Conservation (phyloP, 2,797 vertebrate species). For the Typhlichthys subterraneus region DNA sequence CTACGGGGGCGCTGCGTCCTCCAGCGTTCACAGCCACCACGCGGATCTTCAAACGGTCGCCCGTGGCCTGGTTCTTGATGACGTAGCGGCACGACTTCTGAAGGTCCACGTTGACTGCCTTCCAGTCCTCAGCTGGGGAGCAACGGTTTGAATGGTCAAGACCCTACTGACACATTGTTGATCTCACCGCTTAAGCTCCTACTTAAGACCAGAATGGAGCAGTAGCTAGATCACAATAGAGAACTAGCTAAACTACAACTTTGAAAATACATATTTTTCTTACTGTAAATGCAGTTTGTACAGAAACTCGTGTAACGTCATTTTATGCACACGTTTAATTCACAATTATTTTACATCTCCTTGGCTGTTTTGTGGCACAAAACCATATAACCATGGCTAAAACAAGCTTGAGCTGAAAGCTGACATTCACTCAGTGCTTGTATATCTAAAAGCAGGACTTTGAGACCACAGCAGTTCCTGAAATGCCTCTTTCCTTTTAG, state of each 20-base stretch:
- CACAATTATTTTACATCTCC: conserved; percentile 4
- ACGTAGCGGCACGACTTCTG: conserved; percentile 85
- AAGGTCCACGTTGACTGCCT: conserved; percentile 80
- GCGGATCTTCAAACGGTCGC: conserved; percentile 85
- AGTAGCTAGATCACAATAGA: background rate
- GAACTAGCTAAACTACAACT: background rate
- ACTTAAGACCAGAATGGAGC: background rate
- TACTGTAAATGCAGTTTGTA: too few relatives aligned
- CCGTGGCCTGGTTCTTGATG: conserved; percentile 81
- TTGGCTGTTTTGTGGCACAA: conserved; percentile 9
- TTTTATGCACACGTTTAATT: background rate
- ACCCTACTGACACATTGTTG: background rate
- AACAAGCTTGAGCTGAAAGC: conserved; percentile 38
- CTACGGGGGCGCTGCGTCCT: conserved; percentile 76
- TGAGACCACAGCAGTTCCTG: conserved; percentile 53
- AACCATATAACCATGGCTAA: conserved; percentile 24
- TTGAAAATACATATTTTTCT: conserved; percentile 3
- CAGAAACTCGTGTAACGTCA: too few relatives aligned
- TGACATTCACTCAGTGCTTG: conserved; percentile 51
- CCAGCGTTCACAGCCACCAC: conserved; percentile 83
- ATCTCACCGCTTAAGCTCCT: conserved; percentile 2
- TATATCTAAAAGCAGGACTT: conserved; percentile 67
- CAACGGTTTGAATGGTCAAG: background rate
- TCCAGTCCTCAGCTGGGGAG: conserved; percentile 86
- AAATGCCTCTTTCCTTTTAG: conserved; percentile 74